Base-by-base conservation (phyloP, 1,140 invertebrate species). In the Grapholita molesta region DNA sequence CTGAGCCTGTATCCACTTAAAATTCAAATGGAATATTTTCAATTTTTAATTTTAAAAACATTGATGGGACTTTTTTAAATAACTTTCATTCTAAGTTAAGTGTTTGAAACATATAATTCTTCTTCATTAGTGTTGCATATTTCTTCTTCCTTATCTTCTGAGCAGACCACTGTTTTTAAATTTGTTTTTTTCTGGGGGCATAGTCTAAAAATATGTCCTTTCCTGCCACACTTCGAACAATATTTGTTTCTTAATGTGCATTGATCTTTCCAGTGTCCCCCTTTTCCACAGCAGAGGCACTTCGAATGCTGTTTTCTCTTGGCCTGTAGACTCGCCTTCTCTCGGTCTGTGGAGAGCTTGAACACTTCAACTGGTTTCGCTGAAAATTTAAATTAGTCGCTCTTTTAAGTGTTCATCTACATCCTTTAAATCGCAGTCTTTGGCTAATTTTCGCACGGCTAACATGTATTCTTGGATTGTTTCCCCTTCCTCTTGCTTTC, bases 131-230 rank as follows among this genome's bases (percentile, higher is more conserved):
- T 52, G 1, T 18, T 15, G 6, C 42, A n/a, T 18, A 5, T 0
- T 15, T 5, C 5, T 5, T 52, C 42, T 52, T n/a, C 15, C 15
- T 52, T 15, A 3, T 18, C 12, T 15, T 52, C 42, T 53, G 30
- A 33, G 30, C 28, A 9, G 7, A 55, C 52, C 15, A 21, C 28
- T 67, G 33, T 32, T 55, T 35, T 32, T 30, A 48, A 15, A 48
- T 24, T 32, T 52, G 8, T 21, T 30, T 25, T 33, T 18, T 38
- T 23, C 15, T 15, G 12, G n/a, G 25, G 1, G 48, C 71, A 73
- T 66, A 68, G 67, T 68, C 52, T 73, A 30, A 68, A 73, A 6
- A 73, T 70, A 53, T 73, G 71, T 8, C 71, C 71, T 61, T 69
- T 64, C 24, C 53, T 23, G 35, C 71, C 71, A 67, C 71, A 73